Percentiles rank a stretch among this genome's conserved stretches.
Evolutionary conservation across 2,797 vertebrate genomes (phyloP).

Genomic region (Epinephelus coioides): DNA sequence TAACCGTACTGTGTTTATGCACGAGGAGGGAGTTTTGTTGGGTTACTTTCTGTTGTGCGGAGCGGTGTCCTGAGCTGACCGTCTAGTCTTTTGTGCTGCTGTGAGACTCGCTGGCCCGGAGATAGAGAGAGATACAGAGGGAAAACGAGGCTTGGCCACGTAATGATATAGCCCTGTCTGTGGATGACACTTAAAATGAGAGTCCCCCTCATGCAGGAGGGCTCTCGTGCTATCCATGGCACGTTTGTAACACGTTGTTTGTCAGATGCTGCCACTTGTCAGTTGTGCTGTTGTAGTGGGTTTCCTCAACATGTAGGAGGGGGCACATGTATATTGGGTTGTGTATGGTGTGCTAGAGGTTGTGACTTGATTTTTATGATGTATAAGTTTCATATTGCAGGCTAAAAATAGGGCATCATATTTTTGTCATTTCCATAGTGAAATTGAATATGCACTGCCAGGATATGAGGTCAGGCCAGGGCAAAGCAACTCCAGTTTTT

Average conservation of each 20-base stretch:
- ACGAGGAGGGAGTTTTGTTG: neutral
- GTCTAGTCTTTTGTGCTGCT: slow-evolving; percentile 60
- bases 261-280: slow-evolving; percentile 22
- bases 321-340: too few species aligned
- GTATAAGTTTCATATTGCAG: neutral
- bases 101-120: slow-evolving; percentile 15
- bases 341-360: neutral
- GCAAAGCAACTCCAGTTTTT: neutral
- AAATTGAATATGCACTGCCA: neutral
- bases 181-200: slow-evolving; percentile 36
- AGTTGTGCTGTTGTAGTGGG: neutral
- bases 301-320: neutral
- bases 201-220: slow-evolving; percentile 22
- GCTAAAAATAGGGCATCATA: slow-evolving; percentile 24
- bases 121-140: slow-evolving; percentile 5
- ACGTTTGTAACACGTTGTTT: slow-evolving; percentile 11
- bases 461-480: neutral
- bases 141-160: slow-evolving; percentile 14
- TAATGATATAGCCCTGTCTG: slow-evolving; percentile 18
- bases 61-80: slow-evolving; percentile 59
- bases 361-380: neutral
- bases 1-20: neutral
- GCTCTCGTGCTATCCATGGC: slow-evolving; percentile 22
- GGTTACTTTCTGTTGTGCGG: slow-evolving; percentile 5
- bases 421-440: slow-evolving; percentile 2